phyloP scores from a whole-genome alignment of 2,797 vertebrate genomes.

The Onychomys arenicola region DNA sequence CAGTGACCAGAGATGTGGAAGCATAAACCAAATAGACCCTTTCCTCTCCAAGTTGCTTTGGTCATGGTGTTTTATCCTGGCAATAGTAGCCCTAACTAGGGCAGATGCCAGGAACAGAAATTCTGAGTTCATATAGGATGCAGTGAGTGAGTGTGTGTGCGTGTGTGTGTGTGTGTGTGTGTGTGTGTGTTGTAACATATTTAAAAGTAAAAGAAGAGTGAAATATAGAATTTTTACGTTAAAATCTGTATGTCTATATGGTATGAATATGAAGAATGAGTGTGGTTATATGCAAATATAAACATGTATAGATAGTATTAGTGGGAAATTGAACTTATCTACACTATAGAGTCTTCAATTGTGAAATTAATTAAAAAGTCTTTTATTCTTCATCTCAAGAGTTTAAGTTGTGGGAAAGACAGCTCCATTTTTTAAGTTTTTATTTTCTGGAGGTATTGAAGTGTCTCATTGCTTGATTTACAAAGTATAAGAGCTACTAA shows the following conservation, averaged over 20 bases:
- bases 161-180: not conserved
- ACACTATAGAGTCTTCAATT: not conserved
- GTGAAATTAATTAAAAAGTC: not conserved
- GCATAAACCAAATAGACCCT: not conserved
- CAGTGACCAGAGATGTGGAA: not conserved
- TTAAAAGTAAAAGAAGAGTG: not conserved
- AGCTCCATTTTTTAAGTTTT: not conserved
- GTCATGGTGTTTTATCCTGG: not conserved
- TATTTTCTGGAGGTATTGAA: not conserved
- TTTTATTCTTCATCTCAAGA: not conserved
- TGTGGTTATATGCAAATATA: not conserved
- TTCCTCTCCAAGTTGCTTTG: not conserved
- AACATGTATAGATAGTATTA: not conserved
- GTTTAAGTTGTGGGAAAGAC: not conserved
- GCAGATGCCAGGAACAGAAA: not conserved
- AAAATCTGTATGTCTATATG: not conserved
- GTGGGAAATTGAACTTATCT: not conserved
- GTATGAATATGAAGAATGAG: not conserved
- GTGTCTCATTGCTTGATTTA: slow-evolving; percentile 32
- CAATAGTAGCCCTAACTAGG: not conserved
- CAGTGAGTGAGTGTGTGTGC: not conserved
- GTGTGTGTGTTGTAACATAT: not conserved
- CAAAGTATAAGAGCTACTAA: not conserved
- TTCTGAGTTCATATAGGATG: not conserved
- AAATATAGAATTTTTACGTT: not conserved